Evolutionary conservation across 2,113 vertebrate species (phyloP).

Genomic region (Chitala chitala): DNA sequence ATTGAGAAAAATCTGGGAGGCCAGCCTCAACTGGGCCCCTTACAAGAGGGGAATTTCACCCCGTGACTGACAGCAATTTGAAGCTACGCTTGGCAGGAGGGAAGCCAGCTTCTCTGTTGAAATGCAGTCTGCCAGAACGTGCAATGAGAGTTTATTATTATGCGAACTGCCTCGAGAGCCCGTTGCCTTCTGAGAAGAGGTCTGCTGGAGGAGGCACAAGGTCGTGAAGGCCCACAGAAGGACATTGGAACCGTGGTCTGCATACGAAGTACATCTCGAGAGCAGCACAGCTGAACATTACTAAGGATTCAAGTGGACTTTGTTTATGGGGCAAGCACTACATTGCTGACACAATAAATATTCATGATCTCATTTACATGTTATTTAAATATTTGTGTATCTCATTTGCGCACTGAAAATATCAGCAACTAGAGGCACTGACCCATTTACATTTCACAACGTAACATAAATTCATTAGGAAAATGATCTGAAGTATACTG

Average conservation of each 20-base stretch:
- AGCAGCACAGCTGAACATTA: background rate
- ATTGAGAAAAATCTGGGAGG: constrained; percentile 25
- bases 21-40: constrained; percentile 26
- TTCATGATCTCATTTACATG: constrained; percentile 13
- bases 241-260: background rate
- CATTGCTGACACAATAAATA: constrained; percentile 3
- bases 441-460: constrained; percentile 3
- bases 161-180: background rate
- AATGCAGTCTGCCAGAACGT: background rate
- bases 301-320: background rate
- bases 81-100: background rate
- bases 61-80: constrained; percentile 13
- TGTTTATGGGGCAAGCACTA: background rate
- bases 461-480: background rate
- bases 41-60: constrained; percentile 28
- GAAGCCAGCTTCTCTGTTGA: constrained; percentile 18
- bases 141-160: background rate
- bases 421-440: background rate
- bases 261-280: background rate
- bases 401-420: constrained; percentile 4
- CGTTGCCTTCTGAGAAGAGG: background rate
- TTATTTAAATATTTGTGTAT: constrained; percentile 17
- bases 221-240: background rate
- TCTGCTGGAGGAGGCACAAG: background rate
- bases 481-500: background rate